Percentiles rank a stretch among this genome's conserved stretches.
These are phyloP conservation scores for Siniperca knerii DNA, from an alignment of 2,113 vertebrate species.

Conservation along the genomic window DNA sequence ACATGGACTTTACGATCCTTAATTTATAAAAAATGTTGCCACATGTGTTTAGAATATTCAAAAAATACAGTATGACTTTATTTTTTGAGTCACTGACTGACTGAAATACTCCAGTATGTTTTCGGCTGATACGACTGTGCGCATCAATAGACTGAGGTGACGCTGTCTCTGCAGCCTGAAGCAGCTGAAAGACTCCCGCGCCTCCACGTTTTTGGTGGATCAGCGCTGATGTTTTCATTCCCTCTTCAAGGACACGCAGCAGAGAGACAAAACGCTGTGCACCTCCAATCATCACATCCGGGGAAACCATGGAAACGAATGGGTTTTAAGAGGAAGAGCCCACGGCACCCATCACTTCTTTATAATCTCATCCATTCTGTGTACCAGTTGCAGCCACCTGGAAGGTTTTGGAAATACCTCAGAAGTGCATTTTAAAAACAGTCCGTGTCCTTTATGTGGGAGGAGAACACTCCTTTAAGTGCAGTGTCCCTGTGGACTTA, in stretches of 20 bases:
- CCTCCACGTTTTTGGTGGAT: not conserved
- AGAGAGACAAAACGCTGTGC: slow-evolving; percentile 5
- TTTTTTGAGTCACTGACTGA: no score
- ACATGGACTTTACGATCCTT: no score
- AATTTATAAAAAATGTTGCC: no score
- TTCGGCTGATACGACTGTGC: not conserved
- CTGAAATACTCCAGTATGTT: not conserved
- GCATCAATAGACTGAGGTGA: not conserved
- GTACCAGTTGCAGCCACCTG: not conserved
- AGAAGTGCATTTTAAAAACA: not conserved
- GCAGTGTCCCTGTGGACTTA: not conserved
- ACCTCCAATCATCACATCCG: slow-evolving; percentile 15
- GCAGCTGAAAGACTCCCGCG: slow-evolving; percentile 4
- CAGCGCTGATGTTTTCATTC: not conserved
- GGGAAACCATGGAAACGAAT: slow-evolving; percentile 45
- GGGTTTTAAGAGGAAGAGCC: not conserved
- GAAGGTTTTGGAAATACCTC: not conserved
- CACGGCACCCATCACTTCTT: not conserved
- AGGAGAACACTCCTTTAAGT: not conserved
- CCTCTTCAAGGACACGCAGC: slow-evolving; percentile 26
- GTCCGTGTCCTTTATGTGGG: not conserved
- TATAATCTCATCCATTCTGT: not conserved
- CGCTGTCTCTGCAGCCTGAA: not conserved
- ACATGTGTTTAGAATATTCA: no score
- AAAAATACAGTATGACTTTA: no score